Percentiles rank a stretch among this genome's conserved stretches.
Evolutionary conservation across 1,140 invertebrate species (phyloP).

Genomic region (Sesamia nonagrioides): DNA sequence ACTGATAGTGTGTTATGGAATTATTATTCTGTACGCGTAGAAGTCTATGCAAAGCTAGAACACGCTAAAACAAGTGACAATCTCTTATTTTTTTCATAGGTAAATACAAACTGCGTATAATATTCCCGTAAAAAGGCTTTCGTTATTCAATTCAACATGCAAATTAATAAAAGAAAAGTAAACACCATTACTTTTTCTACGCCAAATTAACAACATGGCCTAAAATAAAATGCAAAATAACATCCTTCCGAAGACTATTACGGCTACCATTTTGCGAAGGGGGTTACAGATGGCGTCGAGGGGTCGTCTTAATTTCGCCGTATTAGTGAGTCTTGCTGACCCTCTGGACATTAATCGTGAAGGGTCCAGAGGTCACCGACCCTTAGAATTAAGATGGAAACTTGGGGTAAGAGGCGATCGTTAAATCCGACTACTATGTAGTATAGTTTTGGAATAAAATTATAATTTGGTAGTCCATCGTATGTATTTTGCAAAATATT

Average conservation of each 20-base stretch:
- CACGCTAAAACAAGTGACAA: not conserved
- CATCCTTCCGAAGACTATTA: constrained; percentile 45
- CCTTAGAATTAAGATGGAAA: constrained; percentile 78
- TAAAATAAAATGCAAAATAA: constrained; percentile 48
- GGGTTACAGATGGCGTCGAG: constrained; percentile 69
- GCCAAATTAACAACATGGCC: constrained; percentile 36
- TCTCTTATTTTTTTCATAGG: not conserved
- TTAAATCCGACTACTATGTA: constrained; percentile 50
- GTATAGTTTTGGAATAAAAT: not conserved
- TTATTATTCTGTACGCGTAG: not conserved
- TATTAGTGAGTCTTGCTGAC: constrained; percentile 81
- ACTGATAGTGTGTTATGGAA: no score
- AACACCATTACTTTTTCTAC: constrained; percentile 25
- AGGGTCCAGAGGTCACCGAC: constrained; percentile 77
- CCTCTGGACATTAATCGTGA: constrained; percentile 80
- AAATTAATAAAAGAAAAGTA: constrained; percentile 17
- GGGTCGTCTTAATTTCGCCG: constrained; percentile 83
- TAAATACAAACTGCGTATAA: not conserved
- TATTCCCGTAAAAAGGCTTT: not conserved
- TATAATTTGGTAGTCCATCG: not conserved
- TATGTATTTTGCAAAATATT: no score
- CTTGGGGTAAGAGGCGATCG: constrained; percentile 71
- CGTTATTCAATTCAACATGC: not conserved
- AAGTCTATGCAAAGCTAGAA: constrained; percentile 8
- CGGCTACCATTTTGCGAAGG: constrained; percentile 62